Evolutionary conservation across 2,797 vertebrate genomes (phyloP), one percentile per base, ranked within the genome.

Genomic region (Enteromius fasciolatus): DNA sequence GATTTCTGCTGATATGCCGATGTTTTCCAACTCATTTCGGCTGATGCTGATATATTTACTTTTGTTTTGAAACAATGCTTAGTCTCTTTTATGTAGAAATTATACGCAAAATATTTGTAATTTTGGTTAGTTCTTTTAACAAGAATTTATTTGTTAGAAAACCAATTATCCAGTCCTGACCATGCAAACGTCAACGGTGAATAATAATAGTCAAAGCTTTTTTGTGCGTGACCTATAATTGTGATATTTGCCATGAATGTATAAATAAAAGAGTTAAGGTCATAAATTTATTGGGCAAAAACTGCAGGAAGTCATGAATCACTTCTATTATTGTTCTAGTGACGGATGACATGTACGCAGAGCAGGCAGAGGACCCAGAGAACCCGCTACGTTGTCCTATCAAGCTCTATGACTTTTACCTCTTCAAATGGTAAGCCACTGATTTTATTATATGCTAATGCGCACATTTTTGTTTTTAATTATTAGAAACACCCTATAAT

Each of bases 391-490:
- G 98, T 84, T 99, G 98, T 90, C 98, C 98, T 68, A 99, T 99
- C 92, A 99, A 99, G 94, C 96, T 99, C 84, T 99, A 99, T 61
- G 98, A 99, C 92, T 99, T 99, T 96, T 99, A 99, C 96, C 98
- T 99, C 96, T 99, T 99, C 92, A 99, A 99, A 97, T 99, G 98
- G 98, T 99, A 90, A 95, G 96, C 88, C 3, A 61, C 4, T 74
- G 3, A 17, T 36, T 74, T 23, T n/a, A 17, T 52, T 1, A 39
- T 14, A 67, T 36, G 76, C 44, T 73, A 61, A 36, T 61, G 41
- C 1, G 1, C 14, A 0, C 25, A 2, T 23, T 57, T 5, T n/a
- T 0, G 8, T n/a, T 10, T 28, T 11, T 11, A 59, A 7, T 31
- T 17, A 12, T 59, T 12, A 3, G 7, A 8, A 31, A 23, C 44